phyloP scores from a whole-genome alignment of 2,888 invertebrate species.

The Dexiosoma caninum region DNA sequence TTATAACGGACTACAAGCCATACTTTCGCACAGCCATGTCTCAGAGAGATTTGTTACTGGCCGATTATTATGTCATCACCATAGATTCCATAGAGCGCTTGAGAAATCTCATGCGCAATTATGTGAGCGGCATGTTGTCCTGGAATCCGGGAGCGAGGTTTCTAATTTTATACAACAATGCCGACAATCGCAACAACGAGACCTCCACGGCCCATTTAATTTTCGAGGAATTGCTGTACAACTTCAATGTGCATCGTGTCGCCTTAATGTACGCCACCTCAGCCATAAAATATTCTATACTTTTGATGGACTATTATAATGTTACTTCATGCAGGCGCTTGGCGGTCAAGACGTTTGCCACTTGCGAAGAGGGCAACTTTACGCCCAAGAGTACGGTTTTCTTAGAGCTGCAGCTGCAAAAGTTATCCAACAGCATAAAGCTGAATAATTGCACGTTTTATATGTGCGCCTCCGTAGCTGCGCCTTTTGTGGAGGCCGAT shows the following conservation, averaged over 20 bases:
- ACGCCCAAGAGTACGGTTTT: slow-evolving; percentile 57
- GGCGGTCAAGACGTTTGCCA: slow-evolving; percentile 70
- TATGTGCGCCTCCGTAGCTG: slow-evolving; percentile 79
- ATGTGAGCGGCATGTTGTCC: slow-evolving; percentile 69
- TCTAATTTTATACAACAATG: slow-evolving; percentile 74
- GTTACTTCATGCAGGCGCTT: slow-evolving; percentile 69
- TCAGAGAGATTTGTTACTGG: slow-evolving; percentile 67
- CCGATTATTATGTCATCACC: slow-evolving; percentile 74
- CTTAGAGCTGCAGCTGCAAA: slow-evolving; percentile 64
- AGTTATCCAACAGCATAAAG: slow-evolving; percentile 67
- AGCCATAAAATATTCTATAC: slow-evolving; percentile 70
- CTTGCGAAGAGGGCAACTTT: slow-evolving; percentile 68
- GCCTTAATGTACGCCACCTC: slow-evolving; percentile 72
- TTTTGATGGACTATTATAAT: slow-evolving; percentile 74
- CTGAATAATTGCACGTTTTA: slow-evolving; percentile 79
- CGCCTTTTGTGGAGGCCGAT: slow-evolving; percentile 79
- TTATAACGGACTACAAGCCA: slow-evolving; percentile 68
- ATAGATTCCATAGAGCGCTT: slow-evolving; percentile 70
- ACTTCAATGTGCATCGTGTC: slow-evolving; percentile 73
- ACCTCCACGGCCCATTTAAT: slow-evolving; percentile 68
- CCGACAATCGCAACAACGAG: slow-evolving; percentile 59
- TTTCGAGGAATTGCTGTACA: slow-evolving; percentile 69
- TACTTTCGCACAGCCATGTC: slow-evolving; percentile 22
- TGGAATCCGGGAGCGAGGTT: slow-evolving; percentile 77
- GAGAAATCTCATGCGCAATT: slow-evolving; percentile 65